Evolutionary conservation across 2,888 invertebrate species (phyloP), one percentile per base, ranked within the genome.

Genomic region (Troilus luridus): DNA sequence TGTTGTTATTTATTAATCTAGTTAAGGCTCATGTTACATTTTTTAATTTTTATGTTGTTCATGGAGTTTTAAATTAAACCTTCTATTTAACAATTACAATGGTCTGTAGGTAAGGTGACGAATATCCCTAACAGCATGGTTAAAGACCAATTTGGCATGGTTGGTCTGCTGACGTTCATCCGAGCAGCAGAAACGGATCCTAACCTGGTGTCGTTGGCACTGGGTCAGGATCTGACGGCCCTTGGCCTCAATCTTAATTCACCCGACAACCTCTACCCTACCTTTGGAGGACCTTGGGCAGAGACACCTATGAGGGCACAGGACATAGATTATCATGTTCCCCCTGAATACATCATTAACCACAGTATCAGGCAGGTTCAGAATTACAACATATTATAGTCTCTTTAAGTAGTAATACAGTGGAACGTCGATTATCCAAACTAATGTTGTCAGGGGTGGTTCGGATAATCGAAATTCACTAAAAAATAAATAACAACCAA

Each of bases 41-140:
- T 11, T n/a, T 24, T 67, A 2, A 64, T n/a, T 72, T n/a, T 27
- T 24, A 8, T 77, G 14, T 59, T 59, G 14, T 59, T 59, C 8
- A 19, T 41, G 12, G 72, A 24, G 14, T 19, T 88, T n/a, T 56
- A 19, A 24, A 12, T 9, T 7, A 58, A 6, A 60, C 11, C n/a
- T 72, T 11, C 17, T 8, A 64, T 17, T 77, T 0, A 77, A 41
- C 6, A 19, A 77, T 77, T 41, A 1, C 17, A 17, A 58, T 85
- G 27, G 2, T 67, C 94, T 95, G 88, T 94, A 98, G 98, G 98
- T 93, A 97, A 98, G 95, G 98, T 99, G 94, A 98, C 99, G 94
- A 99, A 99, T 95, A 99, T 99, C 95, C 99, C 99, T 92, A 96
- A 97, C 93, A 98, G 98, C 94, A 99, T 99, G 99, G 98, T 99